Base-by-base conservation (phyloP, 2,797 vertebrate genomes). In the Crax fasciolata region DNA sequence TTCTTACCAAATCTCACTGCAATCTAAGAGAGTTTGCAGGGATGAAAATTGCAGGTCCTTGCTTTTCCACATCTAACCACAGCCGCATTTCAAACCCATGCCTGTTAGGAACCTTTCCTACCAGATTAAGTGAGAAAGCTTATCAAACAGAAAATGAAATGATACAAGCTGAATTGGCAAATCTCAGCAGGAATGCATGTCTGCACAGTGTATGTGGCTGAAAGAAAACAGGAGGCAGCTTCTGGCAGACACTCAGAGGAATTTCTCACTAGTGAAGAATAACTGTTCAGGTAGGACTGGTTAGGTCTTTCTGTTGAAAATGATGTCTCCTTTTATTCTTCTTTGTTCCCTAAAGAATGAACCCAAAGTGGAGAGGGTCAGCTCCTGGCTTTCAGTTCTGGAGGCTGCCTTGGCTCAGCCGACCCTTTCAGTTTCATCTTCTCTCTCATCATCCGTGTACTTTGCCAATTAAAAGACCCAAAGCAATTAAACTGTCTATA, bases 401-500 rank as follows among this genome's bases (percentile, higher is more conserved):
- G 84, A 38, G 63, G 10, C 63, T 28, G 32, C 30, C 65, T 27
- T 52, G 72, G 66, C 73, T 52, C 71, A 85, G 71, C 13, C 20
- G 48, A 71, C 32, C 30, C 20, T 72, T 88, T 75, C 57, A 9
- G 13, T 85, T 84, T 70, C 61, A 59, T 89, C 77, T 23, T 73
- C 10, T 73, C 70, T 68, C 51, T 84, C 28, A 62, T 90, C 59
- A 84, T 77, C 32, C 44, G 0, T 51, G 73, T 80, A 25, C 57
- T 82, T 89, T 61, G 48, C 78, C 87, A 94, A 48, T 95, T 92
- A 91, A 76, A 84, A 93, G 72, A 63, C 85, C 72, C 15, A 52
- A 58, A 90, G 89, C 90, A 94, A 91, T 87, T 92, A 87, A 93
- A 75, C 10, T 83, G n/a, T 66, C 71, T 83, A 19, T 96, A 84